Percentiles rank a stretch among this genome's conserved stretches.
These are phyloP conservation scores for Plebejus argus DNA, from an alignment of 2,888 invertebrate genomes.

Conservation along the genomic window DNA sequence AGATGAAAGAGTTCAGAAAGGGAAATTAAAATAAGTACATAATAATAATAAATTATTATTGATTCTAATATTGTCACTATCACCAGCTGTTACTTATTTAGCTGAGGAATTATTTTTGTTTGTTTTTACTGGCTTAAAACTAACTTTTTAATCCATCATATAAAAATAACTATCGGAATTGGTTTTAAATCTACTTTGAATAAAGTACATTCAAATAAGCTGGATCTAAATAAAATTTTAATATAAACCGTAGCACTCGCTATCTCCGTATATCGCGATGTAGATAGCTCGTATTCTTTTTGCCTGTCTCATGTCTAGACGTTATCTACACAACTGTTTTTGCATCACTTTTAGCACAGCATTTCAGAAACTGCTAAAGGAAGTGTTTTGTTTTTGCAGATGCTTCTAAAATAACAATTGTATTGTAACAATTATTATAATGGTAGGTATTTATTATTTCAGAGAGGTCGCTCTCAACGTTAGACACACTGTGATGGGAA, in stretches of 20 bases:
- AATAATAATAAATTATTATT: no score
- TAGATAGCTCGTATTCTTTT: slow-evolving; percentile 20
- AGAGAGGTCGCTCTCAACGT: no score
- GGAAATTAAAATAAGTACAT: no score
- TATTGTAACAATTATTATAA: neutral
- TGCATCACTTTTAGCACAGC: slow-evolving; percentile 1
- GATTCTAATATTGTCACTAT: no score
- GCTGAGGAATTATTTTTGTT: no score
- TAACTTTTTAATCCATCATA: neutral
- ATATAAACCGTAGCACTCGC: slow-evolving; percentile 14
- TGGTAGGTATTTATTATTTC: no score
- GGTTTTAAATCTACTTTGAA: neutral
- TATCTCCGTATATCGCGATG: slow-evolving; percentile 15
- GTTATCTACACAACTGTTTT: slow-evolving; percentile 14
- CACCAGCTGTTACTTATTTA: no score
- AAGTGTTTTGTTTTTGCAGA: neutral
- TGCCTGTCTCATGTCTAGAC: slow-evolving; percentile 26
- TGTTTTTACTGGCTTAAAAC: neutral
- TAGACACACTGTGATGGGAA: no score
- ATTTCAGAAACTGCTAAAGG: neutral
- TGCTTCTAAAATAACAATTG: neutral
- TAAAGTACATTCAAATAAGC: neutral
- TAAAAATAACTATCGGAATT: neutral
- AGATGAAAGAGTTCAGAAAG: no score
- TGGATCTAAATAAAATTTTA: slow-evolving; percentile 7